phyloP scores from a whole-genome alignment of 1,140 invertebrate species.

The Popillia japonica region DNA sequence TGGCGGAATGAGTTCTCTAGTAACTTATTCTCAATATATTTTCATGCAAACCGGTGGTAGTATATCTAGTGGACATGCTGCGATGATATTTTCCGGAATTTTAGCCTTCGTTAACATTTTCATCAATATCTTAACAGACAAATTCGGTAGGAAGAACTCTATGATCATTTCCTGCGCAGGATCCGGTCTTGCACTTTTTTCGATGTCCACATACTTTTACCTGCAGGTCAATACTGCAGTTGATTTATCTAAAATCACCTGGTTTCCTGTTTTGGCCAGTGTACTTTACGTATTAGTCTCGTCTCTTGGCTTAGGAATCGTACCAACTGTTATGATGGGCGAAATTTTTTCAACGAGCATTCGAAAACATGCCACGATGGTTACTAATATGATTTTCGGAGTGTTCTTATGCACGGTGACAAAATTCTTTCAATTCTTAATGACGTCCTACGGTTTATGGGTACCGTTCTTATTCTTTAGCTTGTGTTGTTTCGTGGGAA shows the following conservation, averaged over 20 bases:
- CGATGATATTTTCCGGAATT: constrained; percentile 63
- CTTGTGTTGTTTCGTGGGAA: background rate
- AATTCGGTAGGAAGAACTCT: constrained; percentile 72
- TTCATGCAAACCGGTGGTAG: constrained; percentile 65
- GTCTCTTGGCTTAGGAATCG: constrained; percentile 52
- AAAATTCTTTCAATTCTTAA: constrained; percentile 30
- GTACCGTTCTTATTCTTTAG: constrained; percentile 21
- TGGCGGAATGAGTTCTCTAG: constrained; percentile 69
- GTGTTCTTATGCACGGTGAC: background rate
- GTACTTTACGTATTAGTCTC: constrained; percentile 51
- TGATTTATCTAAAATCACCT: constrained; percentile 52
- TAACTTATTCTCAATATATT: constrained; percentile 69
- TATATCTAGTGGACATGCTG: constrained; percentile 69
- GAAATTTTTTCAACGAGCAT: constrained; percentile 57
- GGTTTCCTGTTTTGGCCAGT: constrained; percentile 53
- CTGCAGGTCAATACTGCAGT: constrained; percentile 60
- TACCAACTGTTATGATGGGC: constrained; percentile 55
- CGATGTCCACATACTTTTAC: constrained; percentile 68
- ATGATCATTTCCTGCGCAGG: constrained; percentile 67
- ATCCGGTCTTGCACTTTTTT: constrained; percentile 55
- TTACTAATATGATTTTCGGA: constrained; percentile 24
- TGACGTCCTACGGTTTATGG: constrained; percentile 13
- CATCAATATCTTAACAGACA: constrained; percentile 73
- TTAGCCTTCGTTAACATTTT: constrained; percentile 71
- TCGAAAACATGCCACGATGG: constrained; percentile 51